Evolutionary conservation across 2,888 invertebrate genomes (phyloP), one percentile per base, ranked within the genome.

Genomic region (Eumacrocentrus americanus): DNA sequence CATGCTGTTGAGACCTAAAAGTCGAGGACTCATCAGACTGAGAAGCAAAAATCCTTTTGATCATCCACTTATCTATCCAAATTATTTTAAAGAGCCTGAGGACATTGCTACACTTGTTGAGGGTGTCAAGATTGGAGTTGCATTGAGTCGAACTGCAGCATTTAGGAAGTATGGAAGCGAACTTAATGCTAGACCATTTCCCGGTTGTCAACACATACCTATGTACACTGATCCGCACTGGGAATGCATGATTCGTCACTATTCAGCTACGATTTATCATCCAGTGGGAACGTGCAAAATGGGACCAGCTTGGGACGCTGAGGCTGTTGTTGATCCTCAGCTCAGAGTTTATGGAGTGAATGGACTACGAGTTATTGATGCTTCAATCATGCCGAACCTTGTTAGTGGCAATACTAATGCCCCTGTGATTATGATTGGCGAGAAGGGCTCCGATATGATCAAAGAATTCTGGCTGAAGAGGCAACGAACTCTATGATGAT

Each of bases 21-120:
- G 95, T 73, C 86, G 85, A 70, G 98, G 98, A 0, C 84, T 85
- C 22, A 89, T 98, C 20, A 91, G 89, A 68, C 80, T 98, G 16
- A 86, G 91, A 6, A 92, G 92, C 67, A 87, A 87, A 11, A 91
- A 94, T 79, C 96, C 97, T 0, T 89, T 90, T 68, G 91, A 94
- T 60, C 91, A 92, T 71, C 98, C 98, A 0, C 84, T 91, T 61
- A 94, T 98, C 57, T 91, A 94, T 71, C 94, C 97, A 0, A 97
- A 97, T 77, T 98, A 98, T 76, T 87, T 98, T 72, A 81, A 87
- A 14, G 91, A 94, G 57, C 88, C 91, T 16, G 83, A 87, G 63
- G 98, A 98, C 70, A 83, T 92, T 64, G 89, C 89, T 63, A 90
- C 89, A 0, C 80, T 95, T 38, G 83, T 94, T 0, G 94, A 94